A percentile compares a stretch with the other conserved stretches of the same genome.
phyloP scores from a whole-genome alignment of 1,140 invertebrate species.

The Ips nitidus region DNA sequence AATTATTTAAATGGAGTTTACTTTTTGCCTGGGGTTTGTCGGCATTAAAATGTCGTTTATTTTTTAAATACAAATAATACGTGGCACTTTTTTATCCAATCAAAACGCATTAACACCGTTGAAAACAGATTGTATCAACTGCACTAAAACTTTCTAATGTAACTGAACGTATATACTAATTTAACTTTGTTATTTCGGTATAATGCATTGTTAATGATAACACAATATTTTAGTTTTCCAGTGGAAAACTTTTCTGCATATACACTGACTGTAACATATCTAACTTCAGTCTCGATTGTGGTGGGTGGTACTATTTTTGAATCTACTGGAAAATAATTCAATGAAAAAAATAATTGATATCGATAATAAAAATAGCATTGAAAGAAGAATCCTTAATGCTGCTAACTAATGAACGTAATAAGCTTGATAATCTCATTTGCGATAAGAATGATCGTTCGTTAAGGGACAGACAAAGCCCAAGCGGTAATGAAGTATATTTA shows the following conservation, averaged over 20 bases:
- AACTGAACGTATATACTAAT: background rate
- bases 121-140: background rate
- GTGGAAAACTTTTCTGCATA: no score
- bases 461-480: constrained; percentile 22
- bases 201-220: constrained; percentile 4
- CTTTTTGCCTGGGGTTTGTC: constrained; percentile 19
- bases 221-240: constrained; percentile 1
- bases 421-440: constrained; percentile 15
- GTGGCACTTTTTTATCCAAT: background rate
- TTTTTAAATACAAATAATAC: constrained; percentile 26
- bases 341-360: background rate
- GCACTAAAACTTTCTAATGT: background rate
- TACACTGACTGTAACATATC: no score
- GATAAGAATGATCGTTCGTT: constrained; percentile 18
- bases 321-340: no score
- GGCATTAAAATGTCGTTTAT: constrained; percentile 16
- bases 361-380: constrained; percentile 2
- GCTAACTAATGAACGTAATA: constrained; percentile 16
- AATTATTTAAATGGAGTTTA: constrained; percentile 36
- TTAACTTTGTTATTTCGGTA: constrained; percentile 5
- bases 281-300: no score
- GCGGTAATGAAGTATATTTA: constrained; percentile 25
- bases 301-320: no score
- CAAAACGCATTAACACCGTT: background rate
- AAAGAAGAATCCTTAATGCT: constrained; percentile 4